phyloP scores from a whole-genome alignment of 2,113 vertebrate genomes.

The Crotalus horridus region DNA sequence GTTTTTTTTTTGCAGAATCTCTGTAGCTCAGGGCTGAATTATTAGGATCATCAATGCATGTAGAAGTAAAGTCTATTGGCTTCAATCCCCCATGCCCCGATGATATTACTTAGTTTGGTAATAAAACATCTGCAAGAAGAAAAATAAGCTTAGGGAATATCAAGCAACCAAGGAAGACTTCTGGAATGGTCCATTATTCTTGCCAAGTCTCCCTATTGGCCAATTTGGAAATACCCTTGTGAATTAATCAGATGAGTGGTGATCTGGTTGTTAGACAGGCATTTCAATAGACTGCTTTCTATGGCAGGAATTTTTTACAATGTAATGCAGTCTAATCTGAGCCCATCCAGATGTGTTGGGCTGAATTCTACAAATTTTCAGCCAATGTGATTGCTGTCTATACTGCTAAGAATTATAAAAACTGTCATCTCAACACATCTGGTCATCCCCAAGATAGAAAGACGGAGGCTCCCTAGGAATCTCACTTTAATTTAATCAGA shows the following conservation, averaged over 20 bases:
- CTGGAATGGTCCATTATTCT: background rate
- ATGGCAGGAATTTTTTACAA: background rate
- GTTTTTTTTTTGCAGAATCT: background rate
- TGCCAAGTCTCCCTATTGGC: background rate
- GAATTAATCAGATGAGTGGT: background rate
- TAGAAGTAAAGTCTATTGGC: background rate
- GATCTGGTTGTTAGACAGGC: background rate
- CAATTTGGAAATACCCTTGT: background rate
- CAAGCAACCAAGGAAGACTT: background rate
- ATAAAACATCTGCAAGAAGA: background rate
- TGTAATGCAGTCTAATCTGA: background rate
- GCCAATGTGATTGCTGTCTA: background rate
- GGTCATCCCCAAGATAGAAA: background rate
- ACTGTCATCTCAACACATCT: background rate
- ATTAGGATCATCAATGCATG: background rate
- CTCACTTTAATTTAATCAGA: background rate
- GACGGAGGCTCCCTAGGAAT: background rate
- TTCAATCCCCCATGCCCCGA: background rate
- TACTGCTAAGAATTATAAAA: background rate
- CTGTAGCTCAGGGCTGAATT: background rate
- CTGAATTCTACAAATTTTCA: background rate
- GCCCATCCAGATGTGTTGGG: background rate
- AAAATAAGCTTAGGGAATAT: background rate
- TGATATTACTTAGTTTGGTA: background rate
- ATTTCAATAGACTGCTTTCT: background rate